Evolutionary conservation across 2,113 vertebrate genomes (phyloP).

Genomic region (Tragelaphus buxtoni): DNA sequence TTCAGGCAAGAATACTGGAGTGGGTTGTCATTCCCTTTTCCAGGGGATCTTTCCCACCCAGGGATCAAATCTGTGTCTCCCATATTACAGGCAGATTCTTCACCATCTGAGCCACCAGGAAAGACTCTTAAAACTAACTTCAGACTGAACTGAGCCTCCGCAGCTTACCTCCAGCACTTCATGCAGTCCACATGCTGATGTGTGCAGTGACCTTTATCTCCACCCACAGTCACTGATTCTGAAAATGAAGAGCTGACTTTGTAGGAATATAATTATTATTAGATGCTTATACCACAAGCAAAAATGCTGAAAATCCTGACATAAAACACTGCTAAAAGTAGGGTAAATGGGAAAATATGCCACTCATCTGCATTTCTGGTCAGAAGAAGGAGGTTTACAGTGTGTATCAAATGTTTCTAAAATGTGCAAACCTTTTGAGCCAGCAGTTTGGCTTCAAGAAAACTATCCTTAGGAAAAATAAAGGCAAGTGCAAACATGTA

Average conservation of each 20-base stretch:
- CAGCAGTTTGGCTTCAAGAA: not conserved
- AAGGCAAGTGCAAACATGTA: constrained; percentile 6
- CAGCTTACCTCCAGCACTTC: not conserved
- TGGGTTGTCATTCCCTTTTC: not conserved
- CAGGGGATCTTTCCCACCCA: not conserved
- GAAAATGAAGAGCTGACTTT: not conserved
- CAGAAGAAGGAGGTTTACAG: not conserved
- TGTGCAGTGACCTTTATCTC: not conserved
- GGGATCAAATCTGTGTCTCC: not conserved
- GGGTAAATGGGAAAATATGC: not conserved
- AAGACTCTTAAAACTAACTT: too few relatives aligned
- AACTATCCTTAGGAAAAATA: constrained; percentile 16
- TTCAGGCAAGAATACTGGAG: not conserved
- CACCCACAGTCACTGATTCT: not conserved
- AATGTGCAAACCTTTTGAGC: not conserved
- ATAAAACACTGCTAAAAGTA: not conserved
- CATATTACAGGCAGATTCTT: not conserved
- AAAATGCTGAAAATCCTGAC: not conserved
- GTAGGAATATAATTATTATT: not conserved
- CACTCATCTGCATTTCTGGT: not conserved
- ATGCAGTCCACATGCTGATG: not conserved
- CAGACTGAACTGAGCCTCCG: not conserved
- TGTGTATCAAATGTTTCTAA: constrained; percentile 14
- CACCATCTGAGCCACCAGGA: not conserved
- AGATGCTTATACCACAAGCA: not conserved